Evolutionary conservation across 2,797 vertebrate genomes (phyloP).

Genomic region (Malacoctenus gilli): DNA sequence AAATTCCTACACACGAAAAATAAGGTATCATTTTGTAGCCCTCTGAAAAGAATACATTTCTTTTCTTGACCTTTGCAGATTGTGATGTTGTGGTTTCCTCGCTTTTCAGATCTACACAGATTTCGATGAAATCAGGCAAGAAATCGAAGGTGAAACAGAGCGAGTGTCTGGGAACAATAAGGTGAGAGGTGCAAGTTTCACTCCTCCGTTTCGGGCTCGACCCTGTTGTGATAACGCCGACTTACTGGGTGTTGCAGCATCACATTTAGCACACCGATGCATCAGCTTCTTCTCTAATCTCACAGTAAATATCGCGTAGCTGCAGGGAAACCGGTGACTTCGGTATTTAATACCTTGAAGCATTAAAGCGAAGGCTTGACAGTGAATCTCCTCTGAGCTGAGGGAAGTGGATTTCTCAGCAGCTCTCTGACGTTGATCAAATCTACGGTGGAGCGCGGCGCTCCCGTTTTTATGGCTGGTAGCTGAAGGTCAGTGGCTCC

Average conservation of each 20-base stretch:
- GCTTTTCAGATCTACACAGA: slow-evolving; percentile 89
- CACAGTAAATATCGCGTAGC: too few species aligned
- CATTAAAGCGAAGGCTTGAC: too few species aligned
- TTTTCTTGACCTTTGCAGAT: neutral
- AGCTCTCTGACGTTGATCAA: slow-evolving; percentile 25
- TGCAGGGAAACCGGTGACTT: slow-evolving; percentile 9
- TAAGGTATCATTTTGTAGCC: slow-evolving; percentile 83
- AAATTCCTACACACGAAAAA: slow-evolving; percentile 99
- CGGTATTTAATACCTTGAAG: too few species aligned
- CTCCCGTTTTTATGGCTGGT: slow-evolving; percentile 5
- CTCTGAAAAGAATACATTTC: too few species aligned
- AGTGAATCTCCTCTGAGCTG: slow-evolving; percentile 23
- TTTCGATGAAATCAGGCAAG: slow-evolving; percentile 98
- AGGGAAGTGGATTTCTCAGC: slow-evolving; percentile 12
- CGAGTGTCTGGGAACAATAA: slow-evolving; percentile 97
- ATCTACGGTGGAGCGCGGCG: slow-evolving; percentile 22
- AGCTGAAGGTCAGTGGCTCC: slow-evolving; percentile 6
- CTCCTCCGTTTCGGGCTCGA: too few species aligned
- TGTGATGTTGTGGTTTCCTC: neutral
- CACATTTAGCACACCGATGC: too few species aligned
- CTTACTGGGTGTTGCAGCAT: too few species aligned
- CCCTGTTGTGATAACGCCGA: too few species aligned
- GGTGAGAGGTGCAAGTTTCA: slow-evolving; percentile 82
- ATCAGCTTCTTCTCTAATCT: too few species aligned
- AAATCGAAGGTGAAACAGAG: slow-evolving; percentile 97